A percentile compares a stretch with the other conserved stretches of the same genome.
Conservation (phyloP, 2,888 invertebrate species). For the Tenthredo distinguenda region DNA sequence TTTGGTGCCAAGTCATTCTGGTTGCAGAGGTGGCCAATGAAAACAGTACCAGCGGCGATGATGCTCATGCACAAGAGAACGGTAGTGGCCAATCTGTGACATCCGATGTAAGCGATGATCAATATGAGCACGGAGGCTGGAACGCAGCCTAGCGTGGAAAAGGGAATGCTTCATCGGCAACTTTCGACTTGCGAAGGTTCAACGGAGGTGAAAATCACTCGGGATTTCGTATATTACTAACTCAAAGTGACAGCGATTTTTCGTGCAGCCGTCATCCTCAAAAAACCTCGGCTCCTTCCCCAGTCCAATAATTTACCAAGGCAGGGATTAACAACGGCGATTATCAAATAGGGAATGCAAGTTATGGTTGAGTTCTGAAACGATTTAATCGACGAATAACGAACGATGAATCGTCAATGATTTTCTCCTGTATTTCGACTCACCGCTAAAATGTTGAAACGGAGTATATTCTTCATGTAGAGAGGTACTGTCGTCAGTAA, state of each 20-base stretch:
- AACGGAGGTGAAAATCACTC: slow-evolving; percentile 37
- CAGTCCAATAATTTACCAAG: slow-evolving; percentile 70
- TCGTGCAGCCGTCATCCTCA: slow-evolving; percentile 71
- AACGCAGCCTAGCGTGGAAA: slow-evolving; percentile 38
- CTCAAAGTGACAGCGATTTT: slow-evolving; percentile 73
- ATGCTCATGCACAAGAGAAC: slow-evolving; percentile 69
- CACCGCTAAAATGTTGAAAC: slow-evolving; percentile 78
- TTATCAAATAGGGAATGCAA: slow-evolving; percentile 72
- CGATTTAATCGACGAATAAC: neutral
- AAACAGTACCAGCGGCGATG: slow-evolving; percentile 70
- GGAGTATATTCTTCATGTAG: slow-evolving; percentile 78
- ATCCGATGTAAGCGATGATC: slow-evolving; percentile 71
- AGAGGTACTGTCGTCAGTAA: slow-evolving; percentile 79
- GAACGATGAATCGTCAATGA: neutral
- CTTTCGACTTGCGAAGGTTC: slow-evolving; percentile 26
- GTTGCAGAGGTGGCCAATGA: slow-evolving; percentile 74
- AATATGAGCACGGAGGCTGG: slow-evolving; percentile 22
- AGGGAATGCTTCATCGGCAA: slow-evolving; percentile 29
- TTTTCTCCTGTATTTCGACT: slow-evolving; percentile 57
- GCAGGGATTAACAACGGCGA: slow-evolving; percentile 68
- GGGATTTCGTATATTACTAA: slow-evolving; percentile 59
- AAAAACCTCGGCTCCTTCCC: slow-evolving; percentile 68
- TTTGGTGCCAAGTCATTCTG: slow-evolving; percentile 75
- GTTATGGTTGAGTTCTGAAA: slow-evolving; percentile 70
- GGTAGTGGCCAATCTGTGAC: slow-evolving; percentile 65